Evolutionary conservation across 92 coral and sea anemone genomes (phyloP).

Genomic region (Bergia sp.): DNA sequence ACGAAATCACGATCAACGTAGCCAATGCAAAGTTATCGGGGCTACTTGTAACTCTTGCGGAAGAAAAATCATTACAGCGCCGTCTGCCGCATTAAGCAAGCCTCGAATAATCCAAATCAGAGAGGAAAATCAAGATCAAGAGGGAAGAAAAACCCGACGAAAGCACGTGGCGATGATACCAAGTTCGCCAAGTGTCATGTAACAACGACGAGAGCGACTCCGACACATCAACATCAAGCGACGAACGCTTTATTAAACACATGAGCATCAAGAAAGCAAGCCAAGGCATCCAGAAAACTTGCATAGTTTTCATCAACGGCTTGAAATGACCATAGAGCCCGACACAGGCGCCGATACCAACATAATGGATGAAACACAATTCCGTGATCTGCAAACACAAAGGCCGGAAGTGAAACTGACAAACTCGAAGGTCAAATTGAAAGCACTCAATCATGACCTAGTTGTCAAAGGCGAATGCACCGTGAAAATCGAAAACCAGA

Average conservation of each 20-base stretch:
- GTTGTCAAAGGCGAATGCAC: conserved; percentile 28
- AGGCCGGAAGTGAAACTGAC: conserved; percentile 30
- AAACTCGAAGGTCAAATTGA: conserved; percentile 28
- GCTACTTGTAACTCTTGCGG: conserved; percentile 30
- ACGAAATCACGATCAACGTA: conserved; percentile 1
- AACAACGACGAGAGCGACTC: conserved; percentile 27
- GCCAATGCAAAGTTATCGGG: conserved; percentile 43
- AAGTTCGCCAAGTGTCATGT: conserved; percentile 26
- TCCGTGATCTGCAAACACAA: conserved; percentile 23
- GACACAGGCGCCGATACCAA: conserved; percentile 49
- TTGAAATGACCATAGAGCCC: conserved; percentile 32
- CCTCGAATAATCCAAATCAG: not conserved
- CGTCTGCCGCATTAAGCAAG: conserved; percentile 26
- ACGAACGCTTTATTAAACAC: conserved; percentile 19
- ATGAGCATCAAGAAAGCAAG: conserved; percentile 24
- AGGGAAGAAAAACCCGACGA: not conserved
- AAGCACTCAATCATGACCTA: conserved; percentile 25
- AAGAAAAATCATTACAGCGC: conserved; percentile 36
- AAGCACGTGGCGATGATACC: conserved; percentile 4
- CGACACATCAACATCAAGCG: not conserved
- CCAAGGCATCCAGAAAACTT: conserved; percentile 23
- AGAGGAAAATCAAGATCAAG: not conserved
- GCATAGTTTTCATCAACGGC: conserved; percentile 32
- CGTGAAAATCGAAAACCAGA: conserved; percentile 40
- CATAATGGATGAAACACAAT: conserved; percentile 43